Evolutionary conservation across 2,113 vertebrate genomes (phyloP).

Genomic region (Camarhynchus parvulus): DNA sequence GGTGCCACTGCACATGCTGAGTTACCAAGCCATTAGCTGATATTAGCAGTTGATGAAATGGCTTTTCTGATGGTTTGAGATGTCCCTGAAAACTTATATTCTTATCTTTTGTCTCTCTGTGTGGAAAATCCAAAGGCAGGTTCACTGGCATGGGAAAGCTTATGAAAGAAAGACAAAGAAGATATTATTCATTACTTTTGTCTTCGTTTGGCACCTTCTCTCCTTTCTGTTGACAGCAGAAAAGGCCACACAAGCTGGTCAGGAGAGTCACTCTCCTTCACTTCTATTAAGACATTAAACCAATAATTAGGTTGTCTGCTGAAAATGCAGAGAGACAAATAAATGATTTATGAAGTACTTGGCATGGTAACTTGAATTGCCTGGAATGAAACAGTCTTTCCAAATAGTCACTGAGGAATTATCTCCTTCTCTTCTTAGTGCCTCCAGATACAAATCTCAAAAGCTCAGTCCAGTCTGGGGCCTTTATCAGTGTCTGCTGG

Average conservation of each 20-base stretch:
- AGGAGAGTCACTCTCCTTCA: not conserved
- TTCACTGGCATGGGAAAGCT: not conserved
- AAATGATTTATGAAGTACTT: conserved; percentile 59
- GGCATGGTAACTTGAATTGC: conserved; percentile 7
- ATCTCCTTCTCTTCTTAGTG: not conserved
- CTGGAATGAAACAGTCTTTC: conserved; percentile 13
- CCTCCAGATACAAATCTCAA: not conserved
- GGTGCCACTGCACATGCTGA: not conserved
- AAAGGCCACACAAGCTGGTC: not conserved
- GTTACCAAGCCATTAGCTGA: not conserved
- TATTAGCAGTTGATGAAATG: not conserved
- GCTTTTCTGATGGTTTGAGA: not conserved
- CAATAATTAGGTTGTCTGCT: conserved; percentile 35
- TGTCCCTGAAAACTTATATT: not conserved
- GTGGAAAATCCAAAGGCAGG: not conserved
- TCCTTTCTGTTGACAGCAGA: not conserved
- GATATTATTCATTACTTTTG: not conserved
- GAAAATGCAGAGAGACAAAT: conserved; percentile 47
- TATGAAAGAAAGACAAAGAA: not conserved
- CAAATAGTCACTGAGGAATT: not conserved
- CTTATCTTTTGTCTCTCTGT: not conserved
- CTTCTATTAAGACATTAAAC: conserved; percentile 47
- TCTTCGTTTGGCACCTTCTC: not conserved
- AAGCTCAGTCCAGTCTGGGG: not conserved
- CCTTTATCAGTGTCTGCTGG: not conserved